Evolutionary conservation across 1,140 invertebrate species (phyloP), one percentile per base, ranked within the genome.

Genomic region (Paraescarpia echinospica): DNA sequence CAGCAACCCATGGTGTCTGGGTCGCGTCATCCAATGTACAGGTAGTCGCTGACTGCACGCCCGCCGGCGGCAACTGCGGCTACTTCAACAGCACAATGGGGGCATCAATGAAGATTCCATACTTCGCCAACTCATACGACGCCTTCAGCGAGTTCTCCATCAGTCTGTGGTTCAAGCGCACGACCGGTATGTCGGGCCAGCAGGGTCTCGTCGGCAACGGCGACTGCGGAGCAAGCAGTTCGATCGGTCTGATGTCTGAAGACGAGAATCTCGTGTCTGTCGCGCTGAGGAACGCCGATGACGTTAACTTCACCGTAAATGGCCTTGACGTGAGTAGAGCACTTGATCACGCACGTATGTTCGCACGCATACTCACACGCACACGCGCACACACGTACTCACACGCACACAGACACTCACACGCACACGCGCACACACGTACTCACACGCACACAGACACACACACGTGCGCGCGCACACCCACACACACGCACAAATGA

Each of bases 341-440:
- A n/a, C n/a, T n/a, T n/a, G n/a, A n/a, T 51, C 48, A 51, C 48
- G 18, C 48, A 51, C 1, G 48, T 18, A 51, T 18, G 18, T 18
- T 8, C 48, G 89, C 34, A 31, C n/a, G 27, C 89, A 89, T 27
- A 33, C n/a, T 12, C 34, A 9, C 27, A 89, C 1, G 34, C 89
- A 89, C 8, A 89, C 89, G 31, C 89, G 31, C 89, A 89, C 89
- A 89, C 89, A 89, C 89, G n/a, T n/a, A n/a, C n/a, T n/a, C n/a
- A n/a, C n/a, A n/a, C n/a, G n/a, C n/a, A n/a, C n/a, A n/a, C n/a
- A n/a, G n/a, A n/a, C n/a, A n/a, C n/a, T n/a, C n/a, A n/a, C n/a
- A n/a, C n/a, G n/a, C n/a, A n/a, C n/a, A n/a, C n/a, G n/a, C n/a
- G n/a, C n/a, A n/a, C n/a, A n/a, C n/a, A n/a, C n/a, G n/a, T n/a